phyloP scores from a whole-genome alignment of 1,140 invertebrate species.

The Megalonaias nervosa region DNA sequence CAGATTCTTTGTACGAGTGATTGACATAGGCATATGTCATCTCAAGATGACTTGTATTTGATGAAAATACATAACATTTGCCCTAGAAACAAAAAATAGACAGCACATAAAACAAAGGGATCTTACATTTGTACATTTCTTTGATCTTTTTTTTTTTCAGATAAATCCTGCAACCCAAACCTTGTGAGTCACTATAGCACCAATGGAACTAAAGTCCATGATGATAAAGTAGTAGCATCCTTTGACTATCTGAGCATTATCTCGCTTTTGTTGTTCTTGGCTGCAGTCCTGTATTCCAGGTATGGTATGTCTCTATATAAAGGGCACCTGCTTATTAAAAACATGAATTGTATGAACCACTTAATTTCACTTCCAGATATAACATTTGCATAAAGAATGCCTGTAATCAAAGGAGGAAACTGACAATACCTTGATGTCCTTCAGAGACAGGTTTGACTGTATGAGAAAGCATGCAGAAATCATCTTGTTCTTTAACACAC shows the following conservation, averaged over 20 bases:
- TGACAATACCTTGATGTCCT: background rate
- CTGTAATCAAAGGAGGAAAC: background rate
- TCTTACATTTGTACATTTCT: background rate
- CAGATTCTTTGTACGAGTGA: background rate
- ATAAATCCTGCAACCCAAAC: slow-evolving; percentile 83
- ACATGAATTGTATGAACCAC: background rate
- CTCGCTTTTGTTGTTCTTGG: slow-evolving; percentile 93
- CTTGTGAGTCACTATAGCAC: slow-evolving; percentile 50
- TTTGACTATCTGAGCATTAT: slow-evolving; percentile 80
- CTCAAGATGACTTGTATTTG: background rate
- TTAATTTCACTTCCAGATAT: background rate
- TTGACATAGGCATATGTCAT: too few species aligned
- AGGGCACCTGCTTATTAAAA: background rate
- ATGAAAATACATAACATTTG: background rate
- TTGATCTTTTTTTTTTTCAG: slow-evolving; percentile 71
- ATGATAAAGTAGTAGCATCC: background rate
- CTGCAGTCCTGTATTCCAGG: slow-evolving; percentile 95
- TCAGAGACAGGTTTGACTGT: too few species aligned
- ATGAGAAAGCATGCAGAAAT: too few species aligned
- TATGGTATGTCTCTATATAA: slow-evolving; percentile 33
- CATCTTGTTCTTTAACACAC: too few species aligned
- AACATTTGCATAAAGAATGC: background rate
- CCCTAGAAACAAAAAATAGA: background rate
- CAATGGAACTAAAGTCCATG: too few species aligned
- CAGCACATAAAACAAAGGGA: background rate